phyloP scores from a whole-genome alignment of 1,140 invertebrate genomes.

The Drosophila pachea region DNA sequence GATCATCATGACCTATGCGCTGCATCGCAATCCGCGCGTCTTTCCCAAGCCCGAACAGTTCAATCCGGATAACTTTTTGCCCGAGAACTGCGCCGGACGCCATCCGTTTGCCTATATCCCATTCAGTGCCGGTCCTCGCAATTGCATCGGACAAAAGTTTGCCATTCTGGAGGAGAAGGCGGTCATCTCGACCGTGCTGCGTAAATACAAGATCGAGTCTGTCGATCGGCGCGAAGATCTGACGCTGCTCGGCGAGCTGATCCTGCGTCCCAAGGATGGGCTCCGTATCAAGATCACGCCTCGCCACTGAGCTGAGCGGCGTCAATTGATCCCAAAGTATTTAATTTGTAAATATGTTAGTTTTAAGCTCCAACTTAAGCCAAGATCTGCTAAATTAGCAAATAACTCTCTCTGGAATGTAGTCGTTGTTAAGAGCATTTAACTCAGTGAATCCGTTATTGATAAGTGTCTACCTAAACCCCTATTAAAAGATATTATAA shows the following conservation, averaged over 20 bases:
- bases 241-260: constrained; percentile 80
- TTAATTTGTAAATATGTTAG: constrained; percentile 66
- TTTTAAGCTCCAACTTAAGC: constrained; percentile 19
- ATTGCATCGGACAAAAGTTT: constrained; percentile 87
- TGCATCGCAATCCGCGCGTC: constrained; percentile 84
- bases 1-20: constrained; percentile 80
- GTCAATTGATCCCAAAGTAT: constrained; percentile 62
- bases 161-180: constrained; percentile 87
- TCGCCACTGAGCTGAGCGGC: constrained; percentile 42
- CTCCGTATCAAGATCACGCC: constrained; percentile 79
- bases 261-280: constrained; percentile 81
- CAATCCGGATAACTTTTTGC: constrained; percentile 88
- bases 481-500: background rate
- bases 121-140: constrained; percentile 87
- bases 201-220: constrained; percentile 82
- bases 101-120: constrained; percentile 86
- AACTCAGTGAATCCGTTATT: constrained; percentile 50
- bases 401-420: constrained; percentile 34
- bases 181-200: constrained; percentile 84
- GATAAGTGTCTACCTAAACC: constrained; percentile 4
- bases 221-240: constrained; percentile 81
- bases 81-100: constrained; percentile 81
- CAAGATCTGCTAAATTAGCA: constrained; percentile 62
- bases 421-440: constrained; percentile 21
- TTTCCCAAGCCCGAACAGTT: constrained; percentile 87